Conservation (phyloP, 2,888 invertebrate genomes). For the Drosophila kambysellisi region DNA sequence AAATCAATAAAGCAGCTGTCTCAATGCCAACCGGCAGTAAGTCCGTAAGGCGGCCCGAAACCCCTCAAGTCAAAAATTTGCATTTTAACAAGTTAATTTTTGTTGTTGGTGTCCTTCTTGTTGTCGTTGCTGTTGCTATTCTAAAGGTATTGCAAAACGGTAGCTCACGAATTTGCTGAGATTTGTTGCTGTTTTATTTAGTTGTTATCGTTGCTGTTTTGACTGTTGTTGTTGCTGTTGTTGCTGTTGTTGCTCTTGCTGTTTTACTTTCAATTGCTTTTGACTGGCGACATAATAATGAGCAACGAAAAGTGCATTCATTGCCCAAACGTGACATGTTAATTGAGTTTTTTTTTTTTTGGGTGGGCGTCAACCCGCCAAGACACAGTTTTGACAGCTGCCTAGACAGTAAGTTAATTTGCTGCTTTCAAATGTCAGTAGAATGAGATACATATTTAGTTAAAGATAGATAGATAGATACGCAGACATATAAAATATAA, state of each 20-base stretch:
- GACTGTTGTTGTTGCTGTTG: conserved; percentile 34
- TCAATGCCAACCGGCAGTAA: conserved; percentile 70
- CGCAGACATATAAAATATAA: conserved; percentile 16
- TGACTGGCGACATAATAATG: conserved; percentile 80
- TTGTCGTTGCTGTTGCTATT: conserved; percentile 38
- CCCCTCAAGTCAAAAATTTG: conserved; percentile 70
- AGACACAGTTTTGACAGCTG: conserved; percentile 67
- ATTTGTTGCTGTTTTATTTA: conserved; percentile 20
- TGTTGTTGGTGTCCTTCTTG: conserved; percentile 47
- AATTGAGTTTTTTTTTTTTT: conserved; percentile 55
- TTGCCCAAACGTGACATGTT: conserved; percentile 78
- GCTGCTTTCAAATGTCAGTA: conserved; percentile 60
- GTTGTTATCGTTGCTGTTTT: conserved; percentile 33
- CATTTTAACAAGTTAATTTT: conserved; percentile 83
- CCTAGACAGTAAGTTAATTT: conserved; percentile 62
- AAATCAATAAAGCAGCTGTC: conserved; percentile 72
- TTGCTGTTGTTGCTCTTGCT: conserved; percentile 35
- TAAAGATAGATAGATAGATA: conserved; percentile 2
- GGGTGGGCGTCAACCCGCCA: conserved; percentile 70
- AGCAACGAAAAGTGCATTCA: conserved; percentile 73
- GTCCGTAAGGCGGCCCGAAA: conserved; percentile 57
- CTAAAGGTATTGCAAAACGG: conserved; percentile 77
- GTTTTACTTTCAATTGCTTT: conserved; percentile 76
- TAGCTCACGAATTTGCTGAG: conserved; percentile 77
- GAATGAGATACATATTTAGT: background rate